Percentiles rank a stretch among this genome's conserved stretches.
These are phyloP conservation scores for Pogonophryne albipinna DNA, from an alignment of 2,797 vertebrate species.

Conservation along the genomic window DNA sequence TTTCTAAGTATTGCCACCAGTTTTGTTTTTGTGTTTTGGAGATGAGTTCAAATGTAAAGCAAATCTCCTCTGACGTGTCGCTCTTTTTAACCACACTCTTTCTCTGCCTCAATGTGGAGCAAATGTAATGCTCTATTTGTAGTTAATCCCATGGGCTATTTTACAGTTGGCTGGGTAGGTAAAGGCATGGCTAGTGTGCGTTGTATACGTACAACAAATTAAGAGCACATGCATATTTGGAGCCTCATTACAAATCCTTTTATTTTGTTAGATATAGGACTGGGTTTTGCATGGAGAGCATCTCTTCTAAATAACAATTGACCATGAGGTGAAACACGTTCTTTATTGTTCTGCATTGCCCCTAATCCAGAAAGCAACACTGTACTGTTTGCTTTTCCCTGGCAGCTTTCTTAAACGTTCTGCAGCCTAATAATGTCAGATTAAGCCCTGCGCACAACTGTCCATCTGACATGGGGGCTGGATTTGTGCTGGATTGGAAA, in stretches of 20 bases:
- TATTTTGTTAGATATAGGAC: not conserved
- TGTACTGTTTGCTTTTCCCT: slow-evolving; percentile 54
- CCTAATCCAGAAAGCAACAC: slow-evolving; percentile 72
- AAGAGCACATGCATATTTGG: slow-evolving; percentile 3
- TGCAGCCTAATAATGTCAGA: slow-evolving; percentile 75
- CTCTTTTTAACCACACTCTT: slow-evolving; percentile 46
- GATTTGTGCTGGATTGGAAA: slow-evolving; percentile 85
- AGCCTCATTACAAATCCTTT: not conserved
- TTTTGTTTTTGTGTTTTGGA: slow-evolving; percentile 49
- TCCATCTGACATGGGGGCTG: slow-evolving; percentile 81
- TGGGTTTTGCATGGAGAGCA: slow-evolving; percentile 21
- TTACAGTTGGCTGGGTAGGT: slow-evolving; percentile 66
- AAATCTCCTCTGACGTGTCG: slow-evolving; percentile 56
- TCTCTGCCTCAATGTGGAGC: slow-evolving; percentile 77
- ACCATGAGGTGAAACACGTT: slow-evolving; percentile 40
- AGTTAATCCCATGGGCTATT: slow-evolving; percentile 78
- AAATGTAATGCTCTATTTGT: slow-evolving; percentile 88
- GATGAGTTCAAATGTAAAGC: slow-evolving; percentile 54
- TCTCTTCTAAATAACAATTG: slow-evolving; percentile 38
- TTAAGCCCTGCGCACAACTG: slow-evolving; percentile 82
- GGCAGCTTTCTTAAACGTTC: slow-evolving; percentile 49
- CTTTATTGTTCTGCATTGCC: slow-evolving; percentile 64
- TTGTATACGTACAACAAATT: slow-evolving; percentile 40
- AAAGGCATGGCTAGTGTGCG: slow-evolving; percentile 40
- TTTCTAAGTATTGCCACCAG: slow-evolving; percentile 18